These are phyloP conservation scores for Regulus satrapa DNA, from an alignment of 2,113 vertebrate species.

Conservation along the genomic window DNA sequence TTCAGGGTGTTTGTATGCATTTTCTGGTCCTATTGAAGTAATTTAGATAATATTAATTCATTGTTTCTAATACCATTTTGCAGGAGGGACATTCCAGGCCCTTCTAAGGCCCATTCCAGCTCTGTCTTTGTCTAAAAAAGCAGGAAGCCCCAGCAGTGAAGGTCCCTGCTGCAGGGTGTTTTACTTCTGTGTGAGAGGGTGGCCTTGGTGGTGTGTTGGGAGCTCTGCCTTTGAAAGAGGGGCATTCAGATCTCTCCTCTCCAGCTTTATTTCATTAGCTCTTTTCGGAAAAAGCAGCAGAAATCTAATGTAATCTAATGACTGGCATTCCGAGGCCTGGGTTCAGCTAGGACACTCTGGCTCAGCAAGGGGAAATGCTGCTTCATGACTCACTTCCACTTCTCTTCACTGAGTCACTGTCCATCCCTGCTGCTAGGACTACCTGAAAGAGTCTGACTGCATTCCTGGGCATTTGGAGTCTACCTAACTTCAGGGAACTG, in stretches of 20 bases:
- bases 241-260: background rate
- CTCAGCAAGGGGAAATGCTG: background rate
- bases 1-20: background rate
- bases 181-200: background rate
- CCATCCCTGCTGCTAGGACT: background rate
- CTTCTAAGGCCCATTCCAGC: background rate
- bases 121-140: background rate
- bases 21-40: background rate
- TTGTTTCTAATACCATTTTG: background rate
- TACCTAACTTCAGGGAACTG: background rate
- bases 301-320: background rate
- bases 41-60: background rate
- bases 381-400: conserved; percentile 68
- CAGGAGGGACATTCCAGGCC: background rate
- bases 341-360: background rate
- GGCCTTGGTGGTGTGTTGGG: accelerated
- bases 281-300: conserved; percentile 2
- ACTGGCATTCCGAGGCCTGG: background rate
- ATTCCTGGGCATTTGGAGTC: background rate
- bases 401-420: conserved; percentile 52
- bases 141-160: background rate
- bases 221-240: background rate
- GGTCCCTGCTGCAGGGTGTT: background rate
- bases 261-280: background rate
- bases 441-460: background rate